Percentiles rank a stretch among this genome's conserved stretches.
phyloP scores from a whole-genome alignment of 2,113 vertebrate genomes.

The Passer domesticus region DNA sequence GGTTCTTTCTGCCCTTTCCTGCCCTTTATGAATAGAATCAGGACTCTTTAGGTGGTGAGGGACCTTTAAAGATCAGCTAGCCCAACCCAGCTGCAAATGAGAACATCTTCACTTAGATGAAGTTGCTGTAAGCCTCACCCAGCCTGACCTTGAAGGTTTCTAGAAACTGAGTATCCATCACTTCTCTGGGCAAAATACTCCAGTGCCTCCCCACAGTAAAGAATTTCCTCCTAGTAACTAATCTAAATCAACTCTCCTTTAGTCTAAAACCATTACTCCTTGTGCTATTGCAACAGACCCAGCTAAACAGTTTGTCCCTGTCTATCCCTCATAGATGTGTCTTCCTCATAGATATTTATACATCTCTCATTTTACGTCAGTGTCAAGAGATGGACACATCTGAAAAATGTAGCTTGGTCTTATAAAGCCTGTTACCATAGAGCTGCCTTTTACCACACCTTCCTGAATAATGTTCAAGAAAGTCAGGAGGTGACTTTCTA shows the following conservation, averaged over 20 bases:
- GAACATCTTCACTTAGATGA: neutral
- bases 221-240: neutral
- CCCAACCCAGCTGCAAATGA: rapidly evolving
- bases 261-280: neutral
- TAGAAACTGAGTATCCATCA: neutral
- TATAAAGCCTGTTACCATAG: neutral
- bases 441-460: neutral
- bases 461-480: neutral
- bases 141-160: neutral
- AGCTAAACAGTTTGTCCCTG: neutral
- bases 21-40: neutral
- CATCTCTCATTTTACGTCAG: neutral
- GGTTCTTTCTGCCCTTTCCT: neutral
- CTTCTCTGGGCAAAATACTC: neutral
- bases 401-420: neutral
- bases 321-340: neutral
- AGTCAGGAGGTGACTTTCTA: neutral
- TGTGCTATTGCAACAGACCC: neutral
- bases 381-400: neutral
- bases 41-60: neutral
- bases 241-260: neutral
- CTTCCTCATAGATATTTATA: neutral
- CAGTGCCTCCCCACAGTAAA: neutral
- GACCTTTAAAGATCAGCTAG: neutral
- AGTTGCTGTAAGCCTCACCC: neutral